These are phyloP conservation scores for Nephrocerus scutellatus DNA, from an alignment of 2,888 invertebrate genomes.

Conservation along the genomic window DNA sequence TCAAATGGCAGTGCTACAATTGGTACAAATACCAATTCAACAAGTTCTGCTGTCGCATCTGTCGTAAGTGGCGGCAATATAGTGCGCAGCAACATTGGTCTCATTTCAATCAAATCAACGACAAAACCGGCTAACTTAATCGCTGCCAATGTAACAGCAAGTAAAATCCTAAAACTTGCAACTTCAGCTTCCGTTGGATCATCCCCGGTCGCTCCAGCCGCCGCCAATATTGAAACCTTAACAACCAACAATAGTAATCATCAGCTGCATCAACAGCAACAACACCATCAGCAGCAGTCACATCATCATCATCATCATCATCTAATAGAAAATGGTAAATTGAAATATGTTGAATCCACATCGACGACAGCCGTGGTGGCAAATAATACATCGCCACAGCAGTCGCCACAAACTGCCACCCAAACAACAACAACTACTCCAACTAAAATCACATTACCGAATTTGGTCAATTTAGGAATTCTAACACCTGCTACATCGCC, in stretches of 20 bases:
- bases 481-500: conserved; percentile 52
- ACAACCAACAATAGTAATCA: conserved; percentile 26
- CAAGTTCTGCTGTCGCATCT: background rate
- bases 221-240: conserved; percentile 20
- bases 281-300: conserved; percentile 21
- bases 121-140: conserved; percentile 38
- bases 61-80: conserved; percentile 30
- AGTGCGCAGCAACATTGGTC: conserved; percentile 46
- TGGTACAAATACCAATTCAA: background rate
- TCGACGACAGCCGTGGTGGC: conserved; percentile 17
- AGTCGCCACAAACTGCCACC: background rate
- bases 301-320: conserved; percentile 18
- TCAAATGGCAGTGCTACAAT: conserved; percentile 11
- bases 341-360: conserved; percentile 27
- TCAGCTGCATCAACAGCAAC: conserved; percentile 28
- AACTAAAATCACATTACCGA: conserved; percentile 44
- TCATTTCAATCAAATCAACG: conserved; percentile 41
- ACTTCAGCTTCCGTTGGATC: conserved; percentile 40
- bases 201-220: conserved; percentile 31
- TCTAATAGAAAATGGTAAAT: conserved; percentile 23
- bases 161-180: conserved; percentile 45
- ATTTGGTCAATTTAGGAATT: conserved; percentile 49
- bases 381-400: conserved; percentile 11
- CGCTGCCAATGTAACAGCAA: conserved; percentile 44
- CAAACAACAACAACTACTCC: conserved; percentile 26